Percentiles rank a stretch among this genome's conserved stretches.
These are phyloP conservation scores for Plumapathes pennacea DNA, from an alignment of 92 coral and sea anemone species.

Conservation along the genomic window DNA sequence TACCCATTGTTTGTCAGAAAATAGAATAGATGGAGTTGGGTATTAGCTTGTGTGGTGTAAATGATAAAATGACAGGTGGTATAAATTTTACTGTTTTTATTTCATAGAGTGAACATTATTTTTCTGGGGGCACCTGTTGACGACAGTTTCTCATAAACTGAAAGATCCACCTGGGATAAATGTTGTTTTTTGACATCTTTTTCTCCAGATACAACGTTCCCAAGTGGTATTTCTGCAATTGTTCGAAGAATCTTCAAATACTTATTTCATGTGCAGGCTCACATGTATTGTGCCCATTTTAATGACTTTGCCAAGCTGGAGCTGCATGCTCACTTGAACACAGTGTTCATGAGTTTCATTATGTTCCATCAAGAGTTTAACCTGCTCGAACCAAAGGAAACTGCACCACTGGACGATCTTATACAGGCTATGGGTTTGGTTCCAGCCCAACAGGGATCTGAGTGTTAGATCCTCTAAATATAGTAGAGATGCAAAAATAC, in stretches of 20 bases:
- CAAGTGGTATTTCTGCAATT: constrained; percentile 72
- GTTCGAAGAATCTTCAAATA: constrained; percentile 87
- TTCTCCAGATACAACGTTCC: constrained; percentile 77
- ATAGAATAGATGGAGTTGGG: too few relatives aligned
- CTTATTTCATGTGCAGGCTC: constrained; percentile 88
- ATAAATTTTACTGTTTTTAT: too few relatives aligned
- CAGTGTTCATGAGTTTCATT: constrained; percentile 86
- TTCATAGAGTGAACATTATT: neutral
- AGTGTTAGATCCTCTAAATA: too few relatives aligned
- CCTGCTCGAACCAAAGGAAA: constrained; percentile 87
- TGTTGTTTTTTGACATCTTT: too few relatives aligned
- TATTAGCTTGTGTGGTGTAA: too few relatives aligned
- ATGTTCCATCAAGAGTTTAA: constrained; percentile 82
- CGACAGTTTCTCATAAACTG: too few relatives aligned
- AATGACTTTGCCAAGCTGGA: constrained; percentile 77
- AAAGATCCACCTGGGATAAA: too few relatives aligned
- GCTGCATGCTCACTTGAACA: constrained; percentile 79
- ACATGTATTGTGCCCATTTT: constrained; percentile 86
- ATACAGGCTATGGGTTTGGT: constrained; percentile 87
- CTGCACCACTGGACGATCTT: constrained; percentile 88
- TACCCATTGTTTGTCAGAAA: too few relatives aligned
- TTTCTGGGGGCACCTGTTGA: too few relatives aligned
- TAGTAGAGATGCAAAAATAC: too few relatives aligned
- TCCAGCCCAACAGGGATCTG: too few relatives aligned
- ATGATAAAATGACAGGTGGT: too few relatives aligned